phyloP scores from a whole-genome alignment of 2,113 vertebrate genomes.

The Vicugna pacos region DNA sequence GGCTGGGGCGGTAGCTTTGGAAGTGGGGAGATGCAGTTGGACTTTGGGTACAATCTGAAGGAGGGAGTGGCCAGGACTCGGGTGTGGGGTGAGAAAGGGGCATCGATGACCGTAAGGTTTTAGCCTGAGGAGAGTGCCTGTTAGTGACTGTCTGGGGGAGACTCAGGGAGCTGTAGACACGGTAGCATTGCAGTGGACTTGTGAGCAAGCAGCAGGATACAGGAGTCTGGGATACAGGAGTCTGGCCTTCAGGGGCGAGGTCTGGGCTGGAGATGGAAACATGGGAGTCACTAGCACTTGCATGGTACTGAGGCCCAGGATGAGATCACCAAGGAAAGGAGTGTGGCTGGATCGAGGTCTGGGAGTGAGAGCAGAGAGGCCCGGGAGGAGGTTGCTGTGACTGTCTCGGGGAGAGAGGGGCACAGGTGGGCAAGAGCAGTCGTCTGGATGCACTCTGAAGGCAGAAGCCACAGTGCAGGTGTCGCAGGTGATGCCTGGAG shows the following conservation, averaged over 20 bases:
- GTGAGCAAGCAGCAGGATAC: accelerated
- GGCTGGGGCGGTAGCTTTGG: background rate
- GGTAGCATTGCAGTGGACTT: too few relatives aligned
- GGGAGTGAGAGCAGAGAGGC: background rate
- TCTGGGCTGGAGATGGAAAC: background rate
- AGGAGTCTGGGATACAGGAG: accelerated
- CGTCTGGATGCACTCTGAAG: background rate
- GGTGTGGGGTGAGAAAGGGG: background rate
- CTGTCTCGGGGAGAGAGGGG: accelerated
- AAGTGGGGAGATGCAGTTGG: background rate
- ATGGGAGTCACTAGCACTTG: background rate
- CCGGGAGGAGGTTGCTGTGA: background rate
- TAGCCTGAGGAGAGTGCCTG: background rate
- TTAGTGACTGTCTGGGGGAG: background rate
- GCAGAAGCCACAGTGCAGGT: background rate
- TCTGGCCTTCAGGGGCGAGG: background rate
- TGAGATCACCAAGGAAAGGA: background rate
- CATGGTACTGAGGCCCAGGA: background rate
- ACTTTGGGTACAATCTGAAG: background rate
- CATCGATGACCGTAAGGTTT: too few relatives aligned
- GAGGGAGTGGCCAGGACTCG: background rate
- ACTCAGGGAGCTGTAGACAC: background rate
- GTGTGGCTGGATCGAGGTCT: background rate
- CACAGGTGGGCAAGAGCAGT: background rate
- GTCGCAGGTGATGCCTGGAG: background rate